These are phyloP conservation scores for Melanotaenia duboulayi DNA, from an alignment of 2,113 vertebrate genomes.

Conservation along the genomic window DNA sequence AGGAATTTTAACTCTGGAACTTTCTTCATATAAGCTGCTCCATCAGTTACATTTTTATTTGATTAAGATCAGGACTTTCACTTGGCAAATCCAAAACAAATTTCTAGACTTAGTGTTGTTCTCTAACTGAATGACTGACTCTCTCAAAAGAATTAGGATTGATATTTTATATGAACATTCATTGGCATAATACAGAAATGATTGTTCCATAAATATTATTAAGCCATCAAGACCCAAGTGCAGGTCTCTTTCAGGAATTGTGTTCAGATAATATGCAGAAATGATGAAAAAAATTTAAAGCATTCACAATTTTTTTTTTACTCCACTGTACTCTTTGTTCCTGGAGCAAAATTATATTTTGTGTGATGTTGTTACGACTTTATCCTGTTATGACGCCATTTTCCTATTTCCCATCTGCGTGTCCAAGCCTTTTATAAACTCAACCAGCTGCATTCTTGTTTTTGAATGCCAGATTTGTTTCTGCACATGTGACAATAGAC, in stretches of 20 bases:
- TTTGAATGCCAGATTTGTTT: conserved; percentile 30
- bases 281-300: not conserved
- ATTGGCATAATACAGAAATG: no score
- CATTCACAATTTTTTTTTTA: not conserved
- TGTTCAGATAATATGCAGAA: not conserved
- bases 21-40: no score
- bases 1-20: no score
- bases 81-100: no score
- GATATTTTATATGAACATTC: no score
- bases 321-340: not conserved
- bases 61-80: not conserved
- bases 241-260: not conserved
- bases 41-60: not conserved
- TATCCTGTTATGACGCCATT: conserved; percentile 23
- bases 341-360: conserved; percentile 31
- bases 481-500: conserved; percentile 23
- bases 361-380: conserved; percentile 33
- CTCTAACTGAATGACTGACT: no score
- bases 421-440: conserved; percentile 24
- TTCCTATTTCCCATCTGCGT: conserved; percentile 28
- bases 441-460: conserved; percentile 38
- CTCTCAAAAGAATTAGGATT: no score
- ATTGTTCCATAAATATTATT: no score
- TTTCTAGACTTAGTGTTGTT: no score
- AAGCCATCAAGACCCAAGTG: no score